Evolutionary conservation across 1,140 invertebrate species (phyloP).

Genomic region (Cyclargus thomasi): DNA sequence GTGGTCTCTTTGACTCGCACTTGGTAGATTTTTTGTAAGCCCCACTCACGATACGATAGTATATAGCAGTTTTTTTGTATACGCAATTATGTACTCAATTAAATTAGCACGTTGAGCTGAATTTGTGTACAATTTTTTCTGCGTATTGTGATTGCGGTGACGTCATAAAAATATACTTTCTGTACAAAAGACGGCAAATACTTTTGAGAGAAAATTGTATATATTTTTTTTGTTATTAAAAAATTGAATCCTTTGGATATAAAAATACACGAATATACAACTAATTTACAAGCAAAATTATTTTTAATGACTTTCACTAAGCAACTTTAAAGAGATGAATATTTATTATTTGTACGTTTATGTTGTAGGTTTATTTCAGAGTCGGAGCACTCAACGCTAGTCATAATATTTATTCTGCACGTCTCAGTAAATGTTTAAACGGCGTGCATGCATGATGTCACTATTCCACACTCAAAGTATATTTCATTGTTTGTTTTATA

Average conservation of each 20-base stretch:
- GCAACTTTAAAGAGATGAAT: too few species aligned
- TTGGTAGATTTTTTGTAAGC: too few species aligned
- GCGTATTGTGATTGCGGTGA: background rate
- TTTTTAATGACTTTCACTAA: too few species aligned
- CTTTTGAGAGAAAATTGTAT: background rate
- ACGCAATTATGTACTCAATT: constrained; percentile 20
- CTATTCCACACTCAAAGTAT: too few species aligned
- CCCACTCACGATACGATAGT: constrained; percentile 18
- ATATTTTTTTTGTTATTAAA: too few species aligned
- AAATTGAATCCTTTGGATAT: too few species aligned
- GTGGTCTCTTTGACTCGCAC: too few species aligned
- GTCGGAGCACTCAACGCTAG: too few species aligned
- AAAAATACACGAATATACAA: too few species aligned
- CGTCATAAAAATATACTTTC: background rate
- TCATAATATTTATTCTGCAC: background rate
- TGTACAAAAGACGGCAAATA: too few species aligned
- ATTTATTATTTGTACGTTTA: too few species aligned
- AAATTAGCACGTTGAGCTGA: background rate
- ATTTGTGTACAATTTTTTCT: background rate
- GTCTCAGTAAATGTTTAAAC: background rate
- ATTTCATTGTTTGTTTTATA: background rate
- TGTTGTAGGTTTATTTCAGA: background rate
- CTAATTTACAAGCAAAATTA: too few species aligned
- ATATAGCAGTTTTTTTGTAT: constrained; percentile 10
- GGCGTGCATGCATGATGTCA: background rate